Evolutionary conservation across 2,888 invertebrate genomes (phyloP).

Genomic region (Resseliella maxima): DNA sequence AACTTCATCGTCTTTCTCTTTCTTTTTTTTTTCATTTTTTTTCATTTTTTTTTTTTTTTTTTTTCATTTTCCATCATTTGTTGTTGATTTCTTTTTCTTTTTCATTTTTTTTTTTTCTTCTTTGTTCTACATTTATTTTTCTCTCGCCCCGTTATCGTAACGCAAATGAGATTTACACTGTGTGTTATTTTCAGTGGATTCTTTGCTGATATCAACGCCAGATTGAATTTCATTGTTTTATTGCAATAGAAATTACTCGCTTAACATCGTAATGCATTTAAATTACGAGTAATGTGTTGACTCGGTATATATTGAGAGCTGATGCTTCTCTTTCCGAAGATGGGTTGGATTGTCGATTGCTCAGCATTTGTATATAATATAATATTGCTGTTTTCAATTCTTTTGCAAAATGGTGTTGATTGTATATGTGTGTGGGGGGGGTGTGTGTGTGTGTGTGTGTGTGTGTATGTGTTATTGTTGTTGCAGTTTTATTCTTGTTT

Average conservation of each 20-base stretch:
- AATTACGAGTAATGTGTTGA: not conserved
- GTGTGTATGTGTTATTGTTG: too few relatives aligned
- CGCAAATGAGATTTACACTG: not conserved
- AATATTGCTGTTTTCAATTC: too few relatives aligned
- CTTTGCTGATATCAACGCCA: not conserved
- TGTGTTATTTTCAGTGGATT: not conserved
- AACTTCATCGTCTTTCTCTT: not conserved
- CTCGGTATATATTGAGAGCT: too few relatives aligned
- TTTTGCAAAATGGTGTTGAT: too few relatives aligned
- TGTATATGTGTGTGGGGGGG: too few relatives aligned
- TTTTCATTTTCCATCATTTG: not conserved
- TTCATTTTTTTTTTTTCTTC: not conserved
- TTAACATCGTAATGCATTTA: constrained; percentile 21
- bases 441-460: too few relatives aligned
- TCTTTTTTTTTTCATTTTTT: too few relatives aligned
- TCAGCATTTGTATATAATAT: too few relatives aligned
- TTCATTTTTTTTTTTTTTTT: too few relatives aligned
- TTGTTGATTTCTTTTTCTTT: not conserved
- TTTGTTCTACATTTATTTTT: not conserved
- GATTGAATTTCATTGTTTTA: constrained; percentile 38
- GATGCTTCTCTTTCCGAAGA: not conserved
- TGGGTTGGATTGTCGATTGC: too few relatives aligned
- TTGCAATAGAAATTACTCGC: not conserved
- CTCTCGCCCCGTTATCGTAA: too few relatives aligned
- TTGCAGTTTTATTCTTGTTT: too few relatives aligned